Percentiles rank a stretch among this genome's conserved stretches.
phyloP scores from a whole-genome alignment of 2,797 vertebrate genomes.

The Arctocebus calabarensis region DNA sequence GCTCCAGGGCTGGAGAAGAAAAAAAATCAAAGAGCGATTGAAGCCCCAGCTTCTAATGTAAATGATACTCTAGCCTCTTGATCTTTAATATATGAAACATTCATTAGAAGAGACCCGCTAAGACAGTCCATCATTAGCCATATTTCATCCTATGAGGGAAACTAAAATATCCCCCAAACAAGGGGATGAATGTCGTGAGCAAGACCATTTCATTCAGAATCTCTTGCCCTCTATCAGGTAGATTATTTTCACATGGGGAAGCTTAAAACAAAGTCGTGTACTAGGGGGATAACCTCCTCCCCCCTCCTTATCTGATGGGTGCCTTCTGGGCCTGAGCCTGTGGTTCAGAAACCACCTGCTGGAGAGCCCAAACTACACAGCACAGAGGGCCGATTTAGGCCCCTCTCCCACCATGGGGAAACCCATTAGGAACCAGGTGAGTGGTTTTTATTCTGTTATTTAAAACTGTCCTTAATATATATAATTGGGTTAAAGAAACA shows the following conservation, averaged over 20 bases:
- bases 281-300: background rate
- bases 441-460: background rate
- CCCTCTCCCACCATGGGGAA: background rate
- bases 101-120: background rate
- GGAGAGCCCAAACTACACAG: background rate
- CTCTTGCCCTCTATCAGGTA: slow-evolving; percentile 8
- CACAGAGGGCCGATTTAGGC: background rate
- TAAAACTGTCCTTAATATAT: slow-evolving; percentile 3
- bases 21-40: background rate
- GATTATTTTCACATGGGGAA: background rate
- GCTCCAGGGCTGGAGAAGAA: background rate
- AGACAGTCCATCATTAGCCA: background rate
- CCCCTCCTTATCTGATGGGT: background rate
- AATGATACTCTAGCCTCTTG: background rate
- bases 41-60: background rate
- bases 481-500: slow-evolving; percentile 10
- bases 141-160: background rate
- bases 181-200: background rate
- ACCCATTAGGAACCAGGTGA: background rate
- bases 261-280: slow-evolving; percentile 1
- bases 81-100: slow-evolving; percentile 37
- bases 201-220: background rate
- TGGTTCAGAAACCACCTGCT: background rate
- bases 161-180: slow-evolving; percentile 2
- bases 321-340: background rate